Percentiles rank a stretch among this genome's conserved stretches.
These are phyloP conservation scores for Acanthochromis polyacanthus DNA, from an alignment of 2,113 vertebrate genomes.

Conservation along the genomic window DNA sequence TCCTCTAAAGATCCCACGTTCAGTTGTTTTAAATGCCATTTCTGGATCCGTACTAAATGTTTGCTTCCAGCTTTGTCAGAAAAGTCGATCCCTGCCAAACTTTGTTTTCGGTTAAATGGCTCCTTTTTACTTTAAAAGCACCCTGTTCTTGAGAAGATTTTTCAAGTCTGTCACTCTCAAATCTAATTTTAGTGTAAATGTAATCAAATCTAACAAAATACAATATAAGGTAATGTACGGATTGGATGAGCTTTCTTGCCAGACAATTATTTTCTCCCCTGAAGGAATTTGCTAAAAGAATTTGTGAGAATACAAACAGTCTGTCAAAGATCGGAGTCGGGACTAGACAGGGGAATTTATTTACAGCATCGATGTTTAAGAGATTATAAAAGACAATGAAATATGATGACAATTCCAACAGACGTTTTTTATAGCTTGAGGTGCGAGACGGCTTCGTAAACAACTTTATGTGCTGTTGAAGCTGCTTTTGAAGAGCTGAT, in stretches of 20 bases:
- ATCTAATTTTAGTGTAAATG: constrained; percentile 20
- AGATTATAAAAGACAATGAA: constrained; percentile 16
- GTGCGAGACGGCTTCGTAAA: constrained; percentile 9
- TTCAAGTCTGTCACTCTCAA: neutral
- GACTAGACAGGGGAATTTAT: neutral
- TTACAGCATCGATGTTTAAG: neutral
- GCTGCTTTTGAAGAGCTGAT: constrained; percentile 25
- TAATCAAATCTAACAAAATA: constrained; percentile 34
- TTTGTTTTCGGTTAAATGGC: neutral
- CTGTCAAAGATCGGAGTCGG: constrained; percentile 3
- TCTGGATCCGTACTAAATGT: constrained; percentile 14
- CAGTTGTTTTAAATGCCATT: neutral
- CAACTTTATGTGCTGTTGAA: neutral
- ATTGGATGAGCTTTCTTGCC: neutral
- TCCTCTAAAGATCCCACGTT: neutral
- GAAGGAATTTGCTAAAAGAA: neutral
- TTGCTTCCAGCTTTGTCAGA: constrained; percentile 2
- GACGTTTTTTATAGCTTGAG: neutral
- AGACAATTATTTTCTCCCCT: constrained; percentile 9
- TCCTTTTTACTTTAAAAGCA: neutral
- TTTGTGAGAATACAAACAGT: neutral
- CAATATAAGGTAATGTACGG: constrained; percentile 1
- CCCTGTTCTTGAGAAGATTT: constrained; percentile 1
- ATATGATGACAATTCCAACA: neutral
- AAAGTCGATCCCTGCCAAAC: constrained; percentile 17